phyloP scores from a whole-genome alignment of 2,888 invertebrate genomes.

The Syritta pipiens region DNA sequence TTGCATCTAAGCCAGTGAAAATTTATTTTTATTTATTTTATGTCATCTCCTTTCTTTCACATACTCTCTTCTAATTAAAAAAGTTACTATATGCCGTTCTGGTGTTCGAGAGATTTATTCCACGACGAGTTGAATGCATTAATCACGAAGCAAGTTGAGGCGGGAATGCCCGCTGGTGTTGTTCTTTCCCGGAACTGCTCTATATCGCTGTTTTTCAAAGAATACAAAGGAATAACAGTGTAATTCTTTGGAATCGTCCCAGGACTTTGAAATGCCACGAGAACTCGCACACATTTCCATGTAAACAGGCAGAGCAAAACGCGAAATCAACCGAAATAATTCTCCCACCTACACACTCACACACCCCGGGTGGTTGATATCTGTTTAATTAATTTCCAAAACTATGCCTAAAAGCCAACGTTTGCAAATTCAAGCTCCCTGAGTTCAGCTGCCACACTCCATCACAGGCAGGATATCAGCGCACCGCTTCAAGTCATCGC shows the following conservation, averaged over 20 bases:
- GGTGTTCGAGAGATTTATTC: neutral
- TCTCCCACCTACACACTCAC: neutral
- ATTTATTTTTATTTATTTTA: neutral
- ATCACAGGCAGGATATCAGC: neutral
- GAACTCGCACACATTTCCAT: too few relatives aligned
- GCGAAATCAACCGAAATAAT: neutral
- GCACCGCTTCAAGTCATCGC: constrained; percentile 2
- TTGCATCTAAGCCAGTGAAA: constrained; percentile 2
- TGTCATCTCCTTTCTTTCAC: too few relatives aligned
- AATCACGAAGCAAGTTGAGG: too few relatives aligned
- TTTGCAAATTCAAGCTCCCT: constrained; percentile 5
- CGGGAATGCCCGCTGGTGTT: too few relatives aligned
- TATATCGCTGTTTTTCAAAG: too few relatives aligned
- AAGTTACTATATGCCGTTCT: constrained; percentile 1
- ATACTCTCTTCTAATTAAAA: constrained; percentile 4
- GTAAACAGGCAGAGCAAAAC: neutral
- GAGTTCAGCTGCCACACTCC: neutral
- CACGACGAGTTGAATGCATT: neutral
- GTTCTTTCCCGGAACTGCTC: too few relatives aligned
- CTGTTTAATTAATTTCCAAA: constrained; percentile 14
- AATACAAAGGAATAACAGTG: too few relatives aligned
- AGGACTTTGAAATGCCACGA: too few relatives aligned
- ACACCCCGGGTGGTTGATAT: neutral
- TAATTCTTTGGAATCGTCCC: too few relatives aligned
- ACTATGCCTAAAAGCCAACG: constrained; percentile 11